Percentiles rank a stretch among this genome's conserved stretches.
Evolutionary conservation across 92 coral and sea anemone species (phyloP).

Genomic region (Porites divaricata): DNA sequence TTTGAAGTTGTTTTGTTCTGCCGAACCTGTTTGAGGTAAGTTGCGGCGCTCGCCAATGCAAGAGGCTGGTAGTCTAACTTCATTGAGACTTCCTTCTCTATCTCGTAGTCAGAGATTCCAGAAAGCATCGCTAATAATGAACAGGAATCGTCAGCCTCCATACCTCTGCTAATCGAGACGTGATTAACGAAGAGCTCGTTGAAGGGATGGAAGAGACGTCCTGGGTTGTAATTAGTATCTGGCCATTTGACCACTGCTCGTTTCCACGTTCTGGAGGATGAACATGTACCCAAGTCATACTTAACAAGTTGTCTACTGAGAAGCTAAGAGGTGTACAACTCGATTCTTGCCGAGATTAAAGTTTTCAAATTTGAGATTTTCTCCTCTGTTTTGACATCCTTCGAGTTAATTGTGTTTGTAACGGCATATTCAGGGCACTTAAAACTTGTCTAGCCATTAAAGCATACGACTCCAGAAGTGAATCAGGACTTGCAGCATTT

Average conservation of each 20-base stretch:
- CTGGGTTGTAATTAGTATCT: slow-evolving; percentile 43
- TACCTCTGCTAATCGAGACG: slow-evolving; percentile 15
- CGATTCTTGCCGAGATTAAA: neutral
- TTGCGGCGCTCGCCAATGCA: slow-evolving; percentile 57
- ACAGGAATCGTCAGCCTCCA: slow-evolving; percentile 2
- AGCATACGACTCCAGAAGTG: slow-evolving; percentile 51
- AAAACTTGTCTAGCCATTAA: slow-evolving; percentile 28
- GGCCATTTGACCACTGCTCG: slow-evolving; percentile 47
- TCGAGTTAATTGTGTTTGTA: slow-evolving; percentile 22
- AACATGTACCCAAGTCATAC: neutral
- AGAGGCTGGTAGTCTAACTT: slow-evolving; percentile 54
- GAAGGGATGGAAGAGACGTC: slow-evolving; percentile 44
- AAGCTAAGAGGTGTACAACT: slow-evolving; percentile 16
- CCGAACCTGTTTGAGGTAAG: slow-evolving; percentile 37
- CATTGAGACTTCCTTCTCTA: slow-evolving; percentile 8
- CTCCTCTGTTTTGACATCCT: slow-evolving; percentile 29
- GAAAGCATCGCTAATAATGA: slow-evolving; percentile 12
- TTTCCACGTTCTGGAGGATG: slow-evolving; percentile 35
- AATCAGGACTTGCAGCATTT: slow-evolving; percentile 32
- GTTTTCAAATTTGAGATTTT: slow-evolving; percentile 37
- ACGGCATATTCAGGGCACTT: slow-evolving; percentile 42
- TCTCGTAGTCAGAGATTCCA: slow-evolving; percentile 24
- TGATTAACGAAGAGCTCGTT: slow-evolving; percentile 13
- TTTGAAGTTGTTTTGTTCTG: neutral
- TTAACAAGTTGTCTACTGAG: slow-evolving; percentile 25